These are phyloP conservation scores for Iguana delicatissima DNA, from an alignment of 2,797 vertebrate species.

Conservation along the genomic window DNA sequence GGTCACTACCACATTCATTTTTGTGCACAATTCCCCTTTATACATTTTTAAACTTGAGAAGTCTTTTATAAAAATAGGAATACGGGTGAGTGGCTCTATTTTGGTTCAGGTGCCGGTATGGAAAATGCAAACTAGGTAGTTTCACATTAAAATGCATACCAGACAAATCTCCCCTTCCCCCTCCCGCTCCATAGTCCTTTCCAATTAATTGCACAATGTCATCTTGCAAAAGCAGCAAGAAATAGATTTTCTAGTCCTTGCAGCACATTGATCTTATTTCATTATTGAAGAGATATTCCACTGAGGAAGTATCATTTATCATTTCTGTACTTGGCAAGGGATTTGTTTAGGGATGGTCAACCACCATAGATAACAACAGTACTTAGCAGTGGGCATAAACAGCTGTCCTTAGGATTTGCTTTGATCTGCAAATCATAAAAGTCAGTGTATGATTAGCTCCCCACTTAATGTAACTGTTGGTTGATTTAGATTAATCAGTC, in stretches of 20 bases:
- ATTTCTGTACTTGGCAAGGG: background rate
- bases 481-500: background rate
- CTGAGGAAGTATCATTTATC: background rate
- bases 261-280: background rate
- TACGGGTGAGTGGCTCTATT: background rate
- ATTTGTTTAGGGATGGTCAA: background rate
- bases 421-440: background rate
- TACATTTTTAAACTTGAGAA: background rate
- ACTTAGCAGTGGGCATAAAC: background rate
- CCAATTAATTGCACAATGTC: background rate
- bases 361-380: background rate
- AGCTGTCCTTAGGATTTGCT: background rate
- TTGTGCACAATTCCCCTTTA: background rate
- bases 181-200: background rate
- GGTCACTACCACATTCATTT: too few species aligned
- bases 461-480: background rate
- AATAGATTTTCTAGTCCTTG: background rate
- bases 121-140: background rate
- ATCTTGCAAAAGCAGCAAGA: background rate
- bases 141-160: background rate
- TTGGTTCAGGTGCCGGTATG: background rate
- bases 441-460: too few species aligned
- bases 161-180: background rate
- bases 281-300: background rate
- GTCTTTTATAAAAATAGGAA: background rate